Evolutionary conservation across 2,797 vertebrate genomes (phyloP), one percentile per base, ranked within the genome.

Genomic region (Bovichtus diacanthus): DNA sequence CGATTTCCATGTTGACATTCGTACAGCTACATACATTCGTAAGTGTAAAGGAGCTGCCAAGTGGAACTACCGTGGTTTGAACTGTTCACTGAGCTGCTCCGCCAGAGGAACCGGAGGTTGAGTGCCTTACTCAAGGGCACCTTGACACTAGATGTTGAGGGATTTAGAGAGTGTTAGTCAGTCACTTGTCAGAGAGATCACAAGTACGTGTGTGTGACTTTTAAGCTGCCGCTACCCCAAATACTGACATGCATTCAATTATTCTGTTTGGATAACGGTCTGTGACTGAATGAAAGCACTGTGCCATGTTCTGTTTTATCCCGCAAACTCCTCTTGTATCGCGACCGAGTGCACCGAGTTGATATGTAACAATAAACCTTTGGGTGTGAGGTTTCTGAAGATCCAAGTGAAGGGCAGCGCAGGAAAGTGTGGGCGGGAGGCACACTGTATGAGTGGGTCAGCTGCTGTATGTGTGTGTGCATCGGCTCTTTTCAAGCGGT

Each of bases 71-170:
- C 19, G 7, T 23, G 60, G 58, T 56, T 74, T 68, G 18, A 54
- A 66, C 36, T 68, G 77, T 78, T 81, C 34, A 29, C 55, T 36
- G 61, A 74, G 66, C 78, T 71, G 76, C 74, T 81, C 67, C 60
- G 18, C 44, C 41, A 44, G 82, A 85, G 80, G 63, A 82, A 61
- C 81, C 62, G 84, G 76, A 84, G 81, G 85, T 83, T 75, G 88
- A 89, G 90, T 93, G 92, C 90, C 91, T 93, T 92, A 89, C 71
- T 76, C 72, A 63, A 80, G 76, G 87, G 86, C 93, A 84, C 87
- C 85, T 92, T 70, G 38, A 67, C 80, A 71, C 69, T 25, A 67
- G 76, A 36, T 75, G 75, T 78, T 74, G 80, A 87, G 77, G 78
- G 76, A 69, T 74, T 72, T 71, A 54, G 58, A 58, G 66, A 56